Percentiles rank a stretch among this genome's conserved stretches.
Conservation (phyloP, 2,888 invertebrate genomes). For the Sericinus montela region DNA sequence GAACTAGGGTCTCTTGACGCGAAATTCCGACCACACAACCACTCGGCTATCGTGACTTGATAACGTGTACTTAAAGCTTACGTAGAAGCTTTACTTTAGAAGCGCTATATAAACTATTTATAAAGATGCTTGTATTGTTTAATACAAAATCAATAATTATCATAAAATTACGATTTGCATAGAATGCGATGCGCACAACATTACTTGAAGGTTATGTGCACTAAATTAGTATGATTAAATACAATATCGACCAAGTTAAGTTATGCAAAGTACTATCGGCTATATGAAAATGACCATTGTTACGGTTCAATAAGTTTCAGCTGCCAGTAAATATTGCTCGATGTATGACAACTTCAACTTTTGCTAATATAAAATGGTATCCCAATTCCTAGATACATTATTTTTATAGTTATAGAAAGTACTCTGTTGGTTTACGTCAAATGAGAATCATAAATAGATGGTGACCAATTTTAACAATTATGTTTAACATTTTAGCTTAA, state of each 20-base stretch:
- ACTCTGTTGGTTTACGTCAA: no score
- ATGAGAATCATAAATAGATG: no score
- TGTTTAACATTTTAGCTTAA: no score
- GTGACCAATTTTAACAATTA: no score
- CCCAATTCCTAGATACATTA: slow-evolving; percentile 18
- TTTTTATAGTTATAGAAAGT: slow-evolving; percentile 19
- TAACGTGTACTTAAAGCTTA: no score
- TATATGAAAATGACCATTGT: slow-evolving; percentile 6
- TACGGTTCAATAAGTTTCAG: slow-evolving; percentile 1
- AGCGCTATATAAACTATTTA: no score
- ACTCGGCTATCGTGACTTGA: no score
- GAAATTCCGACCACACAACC: no score
- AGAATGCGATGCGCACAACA: slow-evolving; percentile 17
- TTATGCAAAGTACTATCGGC: not conserved
- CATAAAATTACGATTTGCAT: slow-evolving; percentile 31
- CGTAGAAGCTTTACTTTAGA: no score
- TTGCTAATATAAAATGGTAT: slow-evolving; percentile 11
- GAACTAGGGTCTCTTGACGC: no score
- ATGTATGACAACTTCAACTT: slow-evolving; percentile 12
- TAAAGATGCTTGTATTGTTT: slow-evolving; percentile 1
- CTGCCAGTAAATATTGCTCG: slow-evolving; percentile 1
- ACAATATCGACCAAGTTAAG: slow-evolving; percentile 21
- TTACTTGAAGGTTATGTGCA: slow-evolving; percentile 15
- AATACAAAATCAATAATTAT: slow-evolving; percentile 26
- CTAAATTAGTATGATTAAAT: slow-evolving; percentile 25